Evolutionary conservation across 1,140 invertebrate genomes (phyloP), one percentile per base, ranked within the genome.

Genomic region (Heliconius eleuchia): DNA sequence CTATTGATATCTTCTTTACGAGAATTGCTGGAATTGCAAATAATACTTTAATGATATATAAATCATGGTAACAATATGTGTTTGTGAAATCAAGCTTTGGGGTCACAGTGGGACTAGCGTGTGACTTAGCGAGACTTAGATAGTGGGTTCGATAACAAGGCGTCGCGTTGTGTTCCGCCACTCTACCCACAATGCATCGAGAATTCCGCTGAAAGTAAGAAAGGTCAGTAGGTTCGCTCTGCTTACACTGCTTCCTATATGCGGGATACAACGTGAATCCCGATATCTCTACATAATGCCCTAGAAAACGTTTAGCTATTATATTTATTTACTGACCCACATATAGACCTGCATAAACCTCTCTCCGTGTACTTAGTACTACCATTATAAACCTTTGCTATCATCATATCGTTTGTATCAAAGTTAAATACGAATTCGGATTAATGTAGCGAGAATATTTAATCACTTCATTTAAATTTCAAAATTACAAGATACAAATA

Each of bases 281-380:
- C 23, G 11, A 23, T 9, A n/a, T 3, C 8, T 27, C 23, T 27
- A 27, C 3, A 1, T 60, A 27, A 60, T 11, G 9, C n/a, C 23
- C 23, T 60, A 30, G 57, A 60, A 60, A 60, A 60, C 9, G 23
- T 27, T 66, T 27, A 30, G 57, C 57, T 16, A 57, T 57, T 19
- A 60, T 60, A 60, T 75, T 75, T 75, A 71, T 76, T 70, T 50
- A 34, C 34, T 34, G 34, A 34, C 34, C 34, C 6, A 34, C 34
- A 34, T 34, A 34, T 34, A 34, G 77, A 82, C 71, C 74, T 79
- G 74, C 30, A 78, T 82, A 55, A 73, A 73, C 70, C 71, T 50
- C 77, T 83, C 80, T 80, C 50, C 46, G 57, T 80, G 73, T 78
- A 77, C 70, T 84, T 72, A 71, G 75, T 83, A 76, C 39, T 83